These are phyloP conservation scores for Mesorhabditis belari DNA, from an alignment of 2,888 invertebrate genomes.

Conservation along the genomic window DNA sequence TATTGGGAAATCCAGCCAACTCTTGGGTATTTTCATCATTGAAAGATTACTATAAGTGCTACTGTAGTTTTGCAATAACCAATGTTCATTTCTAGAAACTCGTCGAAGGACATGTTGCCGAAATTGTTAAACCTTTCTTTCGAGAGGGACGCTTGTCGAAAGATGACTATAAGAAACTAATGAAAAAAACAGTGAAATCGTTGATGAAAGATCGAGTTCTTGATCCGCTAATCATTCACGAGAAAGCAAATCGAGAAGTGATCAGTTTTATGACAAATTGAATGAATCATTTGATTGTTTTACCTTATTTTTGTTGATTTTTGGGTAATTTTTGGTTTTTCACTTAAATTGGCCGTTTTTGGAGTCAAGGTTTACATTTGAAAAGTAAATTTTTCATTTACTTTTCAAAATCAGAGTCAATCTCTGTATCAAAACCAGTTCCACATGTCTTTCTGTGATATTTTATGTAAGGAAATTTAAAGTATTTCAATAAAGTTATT, in stretches of 20 bases:
- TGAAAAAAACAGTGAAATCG: background rate
- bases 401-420: too few relatives aligned
- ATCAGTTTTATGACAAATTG: background rate
- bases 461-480: too few relatives aligned
- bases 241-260: background rate
- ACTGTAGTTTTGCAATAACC: too few relatives aligned
- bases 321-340: background rate
- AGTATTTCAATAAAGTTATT: too few relatives aligned
- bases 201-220: background rate
- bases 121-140: background rate
- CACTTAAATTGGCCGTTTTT: too few relatives aligned
- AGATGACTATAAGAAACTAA: background rate
- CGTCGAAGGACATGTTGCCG: background rate
- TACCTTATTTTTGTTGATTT: background rate
- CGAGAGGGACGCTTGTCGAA: background rate
- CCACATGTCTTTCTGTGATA: too few relatives aligned
- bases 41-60: too few relatives aligned
- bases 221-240: background rate
- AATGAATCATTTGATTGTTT: background rate
- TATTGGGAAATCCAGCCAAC: too few relatives aligned
- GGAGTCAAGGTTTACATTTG: too few relatives aligned
- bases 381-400: too few relatives aligned
- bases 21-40: too few relatives aligned
- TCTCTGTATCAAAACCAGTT: too few relatives aligned
- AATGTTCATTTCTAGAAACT: background rate